Conservation (phyloP, 2,113 vertebrate genomes). For the Campylomormyrus numenius region DNA sequence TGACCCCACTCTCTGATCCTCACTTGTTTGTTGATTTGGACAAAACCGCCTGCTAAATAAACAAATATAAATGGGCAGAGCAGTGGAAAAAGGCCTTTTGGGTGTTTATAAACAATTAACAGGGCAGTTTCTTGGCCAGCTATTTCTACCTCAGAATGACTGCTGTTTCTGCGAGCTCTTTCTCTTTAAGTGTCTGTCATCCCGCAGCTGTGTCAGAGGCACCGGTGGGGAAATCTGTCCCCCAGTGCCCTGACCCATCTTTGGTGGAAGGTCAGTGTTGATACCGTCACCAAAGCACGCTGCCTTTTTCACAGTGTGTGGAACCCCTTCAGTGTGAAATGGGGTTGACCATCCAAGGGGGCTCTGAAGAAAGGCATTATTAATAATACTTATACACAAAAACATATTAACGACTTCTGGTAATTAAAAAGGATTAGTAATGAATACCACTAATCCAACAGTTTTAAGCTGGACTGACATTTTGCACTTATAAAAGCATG, state of each 20-base stretch:
- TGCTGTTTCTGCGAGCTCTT: background rate
- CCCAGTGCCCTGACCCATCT: background rate
- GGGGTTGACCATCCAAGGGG: background rate
- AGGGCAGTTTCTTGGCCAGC: background rate
- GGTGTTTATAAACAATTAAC: background rate
- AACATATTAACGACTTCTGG: conserved; percentile 42
- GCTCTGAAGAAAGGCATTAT: conserved; percentile 31
- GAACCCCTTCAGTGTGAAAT: background rate
- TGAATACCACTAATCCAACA: conserved; percentile 34
- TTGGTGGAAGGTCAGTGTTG: conserved; percentile 28
- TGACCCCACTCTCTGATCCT: background rate
- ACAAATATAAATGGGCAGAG: background rate
- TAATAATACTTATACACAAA: conserved; percentile 48
- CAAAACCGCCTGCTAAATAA: background rate
- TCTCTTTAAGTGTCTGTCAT: background rate
- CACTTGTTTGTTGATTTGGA: background rate
- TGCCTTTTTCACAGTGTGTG: background rate
- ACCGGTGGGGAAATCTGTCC: background rate
- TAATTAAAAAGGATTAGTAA: conserved; percentile 46
- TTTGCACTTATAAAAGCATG: conserved; percentile 35
- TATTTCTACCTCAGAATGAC: background rate
- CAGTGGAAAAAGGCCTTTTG: background rate
- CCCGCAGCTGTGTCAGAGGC: background rate
- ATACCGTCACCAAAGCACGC: background rate
- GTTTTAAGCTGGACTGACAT: conserved; percentile 27